Evolutionary conservation across 2,797 vertebrate species (phyloP), one percentile per base, ranked within the genome.

Genomic region (Notolabrus celidotus): DNA sequence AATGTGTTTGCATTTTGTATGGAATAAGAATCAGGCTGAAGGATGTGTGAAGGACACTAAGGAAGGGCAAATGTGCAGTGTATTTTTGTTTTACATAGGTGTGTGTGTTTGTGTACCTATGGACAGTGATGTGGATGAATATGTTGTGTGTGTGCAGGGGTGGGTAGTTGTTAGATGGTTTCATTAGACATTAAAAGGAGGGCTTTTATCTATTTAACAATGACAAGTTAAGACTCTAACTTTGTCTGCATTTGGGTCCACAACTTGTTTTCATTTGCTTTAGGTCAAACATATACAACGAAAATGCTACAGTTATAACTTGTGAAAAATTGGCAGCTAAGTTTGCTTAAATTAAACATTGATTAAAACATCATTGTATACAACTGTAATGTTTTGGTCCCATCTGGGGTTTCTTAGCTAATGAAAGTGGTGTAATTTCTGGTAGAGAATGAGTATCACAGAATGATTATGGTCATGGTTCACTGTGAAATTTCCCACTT

Each of bases 11-110:
- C 91, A 93, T 95, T 93, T 88, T 74, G 83, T 92, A 93, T 94
- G 93, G 55, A 94, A 95, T 95, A 94, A 95, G 88, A 70, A 60
- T 55, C 19, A 73, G 66, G 39, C 85, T 84, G 91, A 96, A 95
- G 95, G 95, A 88, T 90, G 78, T 51, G 14, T 79, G 92, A 94
- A 96, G 95, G 96, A 90, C 94, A 34, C 11, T 3, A 9, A 39
- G 52, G 52, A 66, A 72, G 76, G 34, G 34, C 20, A 57, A 61
- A 67, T 63, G 54, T 29, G 55, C 20, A 22, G 27, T 33, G 58
- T 54, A 43, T 64, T 71, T 51, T 51, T 51, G 16, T 69, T 76
- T 57, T 60, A 47, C 14, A 3, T 41, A 34, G 20, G 25, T 27
- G 29, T 55, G 46, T 51, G 36, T 22, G 15, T 62, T 20, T 42